phyloP scores from a whole-genome alignment of 2,113 vertebrate species.

The Zingel zingel region DNA sequence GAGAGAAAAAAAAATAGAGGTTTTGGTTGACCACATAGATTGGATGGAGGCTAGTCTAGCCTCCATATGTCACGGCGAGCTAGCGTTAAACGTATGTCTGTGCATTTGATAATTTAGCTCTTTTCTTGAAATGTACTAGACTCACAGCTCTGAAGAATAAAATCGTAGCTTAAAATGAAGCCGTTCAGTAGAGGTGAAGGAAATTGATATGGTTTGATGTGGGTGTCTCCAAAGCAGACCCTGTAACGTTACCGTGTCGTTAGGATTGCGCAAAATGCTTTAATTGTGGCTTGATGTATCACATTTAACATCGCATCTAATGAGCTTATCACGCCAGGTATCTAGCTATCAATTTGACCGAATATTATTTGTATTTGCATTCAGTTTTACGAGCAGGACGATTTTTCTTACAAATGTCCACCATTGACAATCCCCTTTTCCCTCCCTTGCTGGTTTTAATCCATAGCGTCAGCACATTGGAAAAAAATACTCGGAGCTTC shows the following conservation, averaged over 20 bases:
- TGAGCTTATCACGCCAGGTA: too few species aligned
- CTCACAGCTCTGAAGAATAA: background rate
- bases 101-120: background rate
- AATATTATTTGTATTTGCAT: background rate
- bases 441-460: slow-evolving; percentile 55
- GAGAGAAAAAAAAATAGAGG: slow-evolving; percentile 55
- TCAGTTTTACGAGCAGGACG: slow-evolving; percentile 22
- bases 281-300: background rate
- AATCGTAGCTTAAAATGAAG: slow-evolving; percentile 20
- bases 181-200: slow-evolving; percentile 32
- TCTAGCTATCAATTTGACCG: background rate
- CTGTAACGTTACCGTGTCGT: slow-evolving; percentile 27
- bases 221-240: slow-evolving; percentile 73
- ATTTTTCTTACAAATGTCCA: slow-evolving; percentile 40
- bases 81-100: slow-evolving; percentile 9
- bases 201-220: slow-evolving; percentile 70
- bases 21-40: slow-evolving; percentile 63
- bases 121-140: background rate
- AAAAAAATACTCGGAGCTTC: background rate
- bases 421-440: slow-evolving; percentile 58
- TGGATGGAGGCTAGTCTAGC: slow-evolving; percentile 53
- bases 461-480: slow-evolving; percentile 54
- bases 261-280: slow-evolving; percentile 15
- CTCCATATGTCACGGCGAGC: slow-evolving; percentile 41
- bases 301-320: background rate